Conservation (phyloP, 2,888 invertebrate genomes). For the Heteropelma amictum region DNA sequence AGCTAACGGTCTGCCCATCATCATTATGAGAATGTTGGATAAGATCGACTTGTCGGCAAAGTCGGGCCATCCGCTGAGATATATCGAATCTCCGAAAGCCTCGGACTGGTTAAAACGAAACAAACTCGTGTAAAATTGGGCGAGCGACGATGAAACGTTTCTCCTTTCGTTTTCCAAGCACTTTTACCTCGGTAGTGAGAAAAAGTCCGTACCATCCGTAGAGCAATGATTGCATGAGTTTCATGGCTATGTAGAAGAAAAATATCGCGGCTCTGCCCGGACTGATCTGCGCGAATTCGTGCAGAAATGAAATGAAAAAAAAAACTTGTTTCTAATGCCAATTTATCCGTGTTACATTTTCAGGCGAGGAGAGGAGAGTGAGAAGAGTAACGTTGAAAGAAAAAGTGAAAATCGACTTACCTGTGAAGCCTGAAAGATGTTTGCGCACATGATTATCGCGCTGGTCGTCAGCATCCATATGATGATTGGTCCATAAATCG, state of each 20-base stretch:
- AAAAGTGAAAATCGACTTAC: no score
- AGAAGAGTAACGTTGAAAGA: no score
- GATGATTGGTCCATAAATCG: conserved; percentile 62
- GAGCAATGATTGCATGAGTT: conserved; percentile 43
- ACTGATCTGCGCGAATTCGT: no score
- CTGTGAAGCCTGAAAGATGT: conserved; percentile 63
- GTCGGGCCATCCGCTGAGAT: neutral
- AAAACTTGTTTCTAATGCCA: no score
- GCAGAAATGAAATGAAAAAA: no score
- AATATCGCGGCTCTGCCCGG: no score
- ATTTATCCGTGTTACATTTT: no score
- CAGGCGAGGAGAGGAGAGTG: no score
- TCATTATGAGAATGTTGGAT: neutral
- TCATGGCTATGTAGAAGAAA: conserved; percentile 29
- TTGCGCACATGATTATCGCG: conserved; percentile 61
- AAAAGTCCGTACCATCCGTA: conserved; percentile 52
- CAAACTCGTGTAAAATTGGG: neutral
- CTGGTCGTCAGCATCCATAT: conserved; percentile 61
- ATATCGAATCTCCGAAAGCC: neutral
- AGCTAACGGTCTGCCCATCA: neutral
- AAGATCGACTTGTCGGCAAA: neutral
- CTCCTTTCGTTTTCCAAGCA: neutral
- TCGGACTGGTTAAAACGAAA: neutral
- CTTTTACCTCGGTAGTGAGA: conserved; percentile 48
- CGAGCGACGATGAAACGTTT: neutral